phyloP scores from a whole-genome alignment of 92 coral and sea anemone genomes.

The Phenganax marumi region DNA sequence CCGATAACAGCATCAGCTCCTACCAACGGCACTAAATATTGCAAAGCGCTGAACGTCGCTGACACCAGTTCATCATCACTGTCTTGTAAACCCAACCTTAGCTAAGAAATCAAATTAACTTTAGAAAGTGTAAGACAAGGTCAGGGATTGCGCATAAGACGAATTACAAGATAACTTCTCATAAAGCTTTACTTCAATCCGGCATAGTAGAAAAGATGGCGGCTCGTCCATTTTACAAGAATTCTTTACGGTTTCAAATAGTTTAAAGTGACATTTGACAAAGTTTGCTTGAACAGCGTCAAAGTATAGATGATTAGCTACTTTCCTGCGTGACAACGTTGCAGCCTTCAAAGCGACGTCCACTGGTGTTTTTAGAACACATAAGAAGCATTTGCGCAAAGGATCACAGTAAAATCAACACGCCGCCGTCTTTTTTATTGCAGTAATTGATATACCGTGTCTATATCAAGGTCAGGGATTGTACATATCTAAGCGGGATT shows the following conservation, averaged over 20 bases:
- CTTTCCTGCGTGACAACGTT: no score
- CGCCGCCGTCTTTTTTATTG: background rate
- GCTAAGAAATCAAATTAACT: slow-evolving; percentile 46
- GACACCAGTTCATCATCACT: slow-evolving; percentile 81
- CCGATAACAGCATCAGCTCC: slow-evolving; percentile 85
- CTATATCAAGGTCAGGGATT: background rate
- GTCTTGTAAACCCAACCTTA: slow-evolving; percentile 80
- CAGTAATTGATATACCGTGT: background rate
- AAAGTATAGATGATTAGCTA: no score
- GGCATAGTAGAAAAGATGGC: no score
- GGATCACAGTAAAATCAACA: background rate
- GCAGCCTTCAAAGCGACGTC: no score
- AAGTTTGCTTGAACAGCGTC: no score
- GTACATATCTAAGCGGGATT: background rate
- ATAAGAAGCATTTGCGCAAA: background rate
- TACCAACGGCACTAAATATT: slow-evolving; percentile 81
- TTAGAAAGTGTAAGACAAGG: background rate
- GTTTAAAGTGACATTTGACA: no score
- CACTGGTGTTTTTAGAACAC: no score
- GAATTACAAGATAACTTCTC: no score
- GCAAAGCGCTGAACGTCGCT: slow-evolving; percentile 81
- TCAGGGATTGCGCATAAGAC: background rate
- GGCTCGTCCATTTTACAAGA: no score
- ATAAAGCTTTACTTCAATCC: no score
- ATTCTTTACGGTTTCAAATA: no score